Base-by-base conservation (phyloP, 2,797 vertebrate genomes). In the Cheirogaleus major region DNA sequence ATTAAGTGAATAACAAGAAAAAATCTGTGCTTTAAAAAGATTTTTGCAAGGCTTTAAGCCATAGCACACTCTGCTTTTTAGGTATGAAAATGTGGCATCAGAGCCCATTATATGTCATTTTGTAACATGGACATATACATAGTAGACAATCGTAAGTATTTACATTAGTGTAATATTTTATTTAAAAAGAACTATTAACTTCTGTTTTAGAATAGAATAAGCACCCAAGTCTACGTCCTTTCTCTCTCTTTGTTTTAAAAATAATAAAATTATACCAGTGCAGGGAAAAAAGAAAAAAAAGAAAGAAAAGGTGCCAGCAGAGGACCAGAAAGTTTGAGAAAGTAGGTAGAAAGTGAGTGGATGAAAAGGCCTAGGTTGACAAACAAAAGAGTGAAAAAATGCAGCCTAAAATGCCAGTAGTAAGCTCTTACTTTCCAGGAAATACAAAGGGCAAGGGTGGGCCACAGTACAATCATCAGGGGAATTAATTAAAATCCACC, bases 401-500 rank as follows among this genome's bases (percentile, higher is more conserved):
- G n/a, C 38, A 79, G 38, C 57, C 50, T 35, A 4, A 83, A 86
- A 78, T 22, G 75, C 4, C 48, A 83, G 15, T 5, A 45, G 70
- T 55, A 73, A 89, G 63, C 43, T 79, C 72, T 69, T 32, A 92
- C 55, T 95, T 95, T 30, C 67, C 30, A 48, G 6, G 63, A 78
- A 96, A 88, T 17, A 63, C 6, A 17, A 81, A 90, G 72, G 55
- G 41, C 35, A 72, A 52, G 59, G 27, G 27, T 38, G 52, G 78
- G 18, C 38, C 50, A 27, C 23, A 18, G 45, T 32, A 48, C 13
- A 38, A 23, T 80, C 65, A 76, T 35, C 83, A 50, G 22, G 52
- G 63, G 67, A 92, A 95, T 96, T 73, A 76, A 91, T 61, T 95
- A 92, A 91, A 93, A 70, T 48, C 63, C 8, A 35, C 35, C 23